Conservation (phyloP, 2,113 vertebrate genomes). For the Naja naja region DNA sequence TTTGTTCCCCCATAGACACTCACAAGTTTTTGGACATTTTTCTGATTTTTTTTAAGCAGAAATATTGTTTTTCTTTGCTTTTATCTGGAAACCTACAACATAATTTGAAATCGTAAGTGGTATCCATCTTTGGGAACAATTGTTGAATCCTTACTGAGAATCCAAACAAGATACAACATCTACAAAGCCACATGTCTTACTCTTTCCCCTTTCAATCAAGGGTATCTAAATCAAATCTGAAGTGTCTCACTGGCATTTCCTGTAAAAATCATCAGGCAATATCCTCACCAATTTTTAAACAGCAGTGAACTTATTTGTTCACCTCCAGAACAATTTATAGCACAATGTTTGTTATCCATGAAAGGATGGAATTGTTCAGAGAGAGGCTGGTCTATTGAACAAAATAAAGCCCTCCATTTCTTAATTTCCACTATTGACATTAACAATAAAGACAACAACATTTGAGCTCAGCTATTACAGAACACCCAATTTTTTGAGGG, state of each 20-base stretch:
- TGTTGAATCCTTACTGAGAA: neutral
- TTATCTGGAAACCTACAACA: neutral
- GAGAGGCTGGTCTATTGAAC: neutral
- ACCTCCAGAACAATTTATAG: neutral
- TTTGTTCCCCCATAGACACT: neutral
- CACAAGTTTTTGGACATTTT: neutral
- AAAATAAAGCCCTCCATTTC: neutral
- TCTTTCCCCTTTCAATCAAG: neutral
- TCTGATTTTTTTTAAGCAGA: neutral
- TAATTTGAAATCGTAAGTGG: neutral
- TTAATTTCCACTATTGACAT: neutral
- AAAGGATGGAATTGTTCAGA: neutral
- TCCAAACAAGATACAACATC: neutral
- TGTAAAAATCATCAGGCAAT: neutral
- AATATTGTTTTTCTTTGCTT: neutral
- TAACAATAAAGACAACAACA: slow-evolving; percentile 11
- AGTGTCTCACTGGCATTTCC: neutral
- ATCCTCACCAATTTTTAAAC: neutral
- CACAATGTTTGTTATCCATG: neutral
- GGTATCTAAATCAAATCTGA: slow-evolving; percentile 3
- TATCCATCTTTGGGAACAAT: neutral
- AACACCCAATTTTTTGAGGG: neutral
- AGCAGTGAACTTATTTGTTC: neutral
- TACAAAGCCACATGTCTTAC: neutral
- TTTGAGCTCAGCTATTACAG: neutral